Percentiles rank a stretch among this genome's conserved stretches.
These are phyloP conservation scores for Pseudomyrmex cubaensis DNA, from an alignment of 1,140 invertebrate genomes.

Conservation along the genomic window DNA sequence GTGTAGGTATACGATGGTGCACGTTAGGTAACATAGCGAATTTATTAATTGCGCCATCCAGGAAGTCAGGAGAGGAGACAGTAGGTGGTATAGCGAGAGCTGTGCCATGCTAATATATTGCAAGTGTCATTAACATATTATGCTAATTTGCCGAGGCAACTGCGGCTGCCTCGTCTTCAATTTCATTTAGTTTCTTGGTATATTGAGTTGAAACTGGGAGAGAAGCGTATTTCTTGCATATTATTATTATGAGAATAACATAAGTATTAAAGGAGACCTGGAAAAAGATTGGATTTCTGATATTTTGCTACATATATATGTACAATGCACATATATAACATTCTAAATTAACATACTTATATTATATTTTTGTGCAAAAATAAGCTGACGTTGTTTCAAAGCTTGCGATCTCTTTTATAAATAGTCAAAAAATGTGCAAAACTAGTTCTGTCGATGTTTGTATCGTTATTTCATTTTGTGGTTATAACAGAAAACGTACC, in stretches of 20 bases:
- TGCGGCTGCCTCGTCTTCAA: slow-evolving; percentile 13
- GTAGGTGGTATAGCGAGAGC: slow-evolving; percentile 7
- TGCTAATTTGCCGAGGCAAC: slow-evolving; percentile 16
- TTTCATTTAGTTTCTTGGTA: neutral
- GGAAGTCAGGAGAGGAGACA: slow-evolving; percentile 17
- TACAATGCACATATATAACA: too few relatives aligned
- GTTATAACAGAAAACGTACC: neutral
- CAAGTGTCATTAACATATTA: slow-evolving; percentile 3
- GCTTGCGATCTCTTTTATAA: neutral
- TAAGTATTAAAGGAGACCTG: slow-evolving; percentile 15
- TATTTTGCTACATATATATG: too few relatives aligned
- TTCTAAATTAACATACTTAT: slow-evolving; percentile 9
- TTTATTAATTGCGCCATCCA: slow-evolving; percentile 48
- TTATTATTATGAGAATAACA: neutral
- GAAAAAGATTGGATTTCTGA: too few relatives aligned
- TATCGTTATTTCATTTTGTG: neutral
- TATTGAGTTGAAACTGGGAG: neutral
- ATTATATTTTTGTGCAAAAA: neutral
- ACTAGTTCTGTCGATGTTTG: slow-evolving; percentile 16
- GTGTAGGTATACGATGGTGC: neutral
- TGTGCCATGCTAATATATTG: neutral
- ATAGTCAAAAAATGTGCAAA: neutral
- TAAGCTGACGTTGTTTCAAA: neutral
- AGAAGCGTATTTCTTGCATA: neutral
- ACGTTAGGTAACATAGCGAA: slow-evolving; percentile 24